phyloP scores from a whole-genome alignment of 64 coral and sea anemone species.

The Astreopora myriophthalma region DNA sequence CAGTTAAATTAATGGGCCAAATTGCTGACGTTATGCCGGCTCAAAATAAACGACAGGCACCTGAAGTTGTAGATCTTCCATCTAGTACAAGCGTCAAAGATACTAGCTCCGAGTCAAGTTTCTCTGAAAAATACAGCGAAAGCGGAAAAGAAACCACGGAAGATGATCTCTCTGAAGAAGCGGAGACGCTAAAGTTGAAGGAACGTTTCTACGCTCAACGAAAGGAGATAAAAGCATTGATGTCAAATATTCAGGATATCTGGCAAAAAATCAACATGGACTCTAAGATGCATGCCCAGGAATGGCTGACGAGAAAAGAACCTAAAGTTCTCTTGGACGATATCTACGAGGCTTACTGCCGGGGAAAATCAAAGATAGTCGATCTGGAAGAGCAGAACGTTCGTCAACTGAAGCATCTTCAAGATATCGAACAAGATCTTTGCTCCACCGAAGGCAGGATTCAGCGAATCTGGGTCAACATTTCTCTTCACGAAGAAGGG shows the following conservation, averaged over 20 bases:
- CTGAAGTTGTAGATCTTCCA: not conserved
- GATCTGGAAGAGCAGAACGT: conserved; percentile 24
- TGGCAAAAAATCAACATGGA: not conserved
- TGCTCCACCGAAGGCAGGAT: conserved; percentile 8
- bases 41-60: not conserved
- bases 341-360: not conserved
- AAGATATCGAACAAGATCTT: not conserved
- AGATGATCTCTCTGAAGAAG: not conserved
- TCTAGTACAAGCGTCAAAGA: not conserved
- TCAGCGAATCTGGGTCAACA: conserved; percentile 1
- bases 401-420: not conserved
- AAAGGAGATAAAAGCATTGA: not conserved
- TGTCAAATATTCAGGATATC: not conserved
- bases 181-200: not conserved
- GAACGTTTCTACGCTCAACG: not conserved
- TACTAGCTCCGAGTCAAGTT: not conserved
- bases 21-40: not conserved
- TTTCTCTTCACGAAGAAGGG: conserved; percentile 8
- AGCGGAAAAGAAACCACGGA: not conserved
- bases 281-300: not conserved
- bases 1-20: not conserved
- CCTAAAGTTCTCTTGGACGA: not conserved
- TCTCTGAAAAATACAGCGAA: conserved; percentile 1
- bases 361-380: not conserved
- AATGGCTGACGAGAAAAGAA: not conserved